Base-by-base conservation (phyloP, 2,888 invertebrate species). In the Thalpophila matura region DNA sequence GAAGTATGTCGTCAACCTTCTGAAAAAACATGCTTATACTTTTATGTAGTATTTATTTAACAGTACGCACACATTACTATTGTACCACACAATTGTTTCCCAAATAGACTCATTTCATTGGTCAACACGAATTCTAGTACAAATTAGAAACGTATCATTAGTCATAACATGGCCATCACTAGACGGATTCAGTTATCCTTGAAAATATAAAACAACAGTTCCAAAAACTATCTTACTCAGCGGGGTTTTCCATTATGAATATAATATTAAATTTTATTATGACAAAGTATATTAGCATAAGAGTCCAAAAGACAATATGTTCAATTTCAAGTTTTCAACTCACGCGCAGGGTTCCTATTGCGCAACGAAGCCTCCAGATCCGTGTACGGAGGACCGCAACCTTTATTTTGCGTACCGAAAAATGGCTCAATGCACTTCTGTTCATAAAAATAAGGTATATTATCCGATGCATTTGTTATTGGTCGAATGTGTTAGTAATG, bases 341-440 rank as follows among this genome's bases (percentile, higher is more conserved):
- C 93, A 92, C 92, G 92, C 90, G 83, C 90, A 84, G 82, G 74
- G 82, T 83, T 85, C 84, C 82, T 88, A 87, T 90, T 91, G 86
- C 89, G 89, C 83, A 89, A 93, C 88, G 82, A 85, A 84, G 85
- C 81, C 86, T 83, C 81, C 76, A 86, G 85, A 90, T 87, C 88
- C 86, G 87, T 87, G 76, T 86, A 83, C 58, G 61, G 80, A 82
- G 70, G 61, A 74, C 72, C 53, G 81, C 82, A 74, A 74, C 40
- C 9, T 61, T 73, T 29, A 29, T 26, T 40, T 68, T 60, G 46
- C 73, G 16, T 22, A 18, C 31, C 9, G 35, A 45, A 64, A 64
- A 57, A 24, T 5, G 10, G 4, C 1, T 1, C 1, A 18, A 47
- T 51, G 9, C 40, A 50, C 49, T 67, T 59, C 5, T 26, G 0